Conservation (phyloP, 2,113 vertebrate genomes). For the Pterocles orientalis region DNA sequence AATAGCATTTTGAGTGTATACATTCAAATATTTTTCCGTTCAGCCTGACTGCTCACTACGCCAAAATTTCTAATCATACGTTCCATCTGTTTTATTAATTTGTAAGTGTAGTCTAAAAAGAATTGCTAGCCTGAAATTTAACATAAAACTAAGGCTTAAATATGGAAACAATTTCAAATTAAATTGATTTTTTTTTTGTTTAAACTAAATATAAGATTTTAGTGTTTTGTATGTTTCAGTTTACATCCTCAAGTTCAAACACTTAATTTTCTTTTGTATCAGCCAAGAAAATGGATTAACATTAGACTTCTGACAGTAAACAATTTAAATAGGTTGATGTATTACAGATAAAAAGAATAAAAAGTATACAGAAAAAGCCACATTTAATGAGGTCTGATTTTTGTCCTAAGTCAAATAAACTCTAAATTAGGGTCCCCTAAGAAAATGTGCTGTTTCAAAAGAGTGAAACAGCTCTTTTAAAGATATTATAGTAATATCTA, state of each 20-base stretch:
- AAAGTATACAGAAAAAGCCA: not conserved
- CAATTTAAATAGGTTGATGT: not conserved
- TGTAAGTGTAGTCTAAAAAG: not conserved
- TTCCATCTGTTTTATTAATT: slow-evolving; percentile 16
- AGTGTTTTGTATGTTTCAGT: not conserved
- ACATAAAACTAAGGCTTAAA: not conserved
- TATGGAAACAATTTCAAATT: not conserved
- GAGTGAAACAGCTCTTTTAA: not conserved
- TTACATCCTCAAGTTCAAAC: not conserved
- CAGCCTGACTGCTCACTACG: not conserved
- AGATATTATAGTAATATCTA: not conserved
- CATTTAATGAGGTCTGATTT: not conserved
- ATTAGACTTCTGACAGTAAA: not conserved
- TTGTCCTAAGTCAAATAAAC: not conserved
- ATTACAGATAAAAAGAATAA: not conserved
- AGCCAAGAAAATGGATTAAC: not conserved
- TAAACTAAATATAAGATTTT: not conserved
- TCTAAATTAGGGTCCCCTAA: not conserved
- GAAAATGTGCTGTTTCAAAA: not conserved
- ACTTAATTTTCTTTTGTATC: not conserved
- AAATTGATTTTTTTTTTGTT: accelerated
- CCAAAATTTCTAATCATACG: slow-evolving; percentile 10
- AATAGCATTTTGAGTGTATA: not conserved
- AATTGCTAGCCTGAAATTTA: not conserved
- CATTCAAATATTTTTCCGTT: not conserved